A percentile compares a stretch with the other conserved stretches of the same genome.
Conservation (phyloP, 2,113 vertebrate species). For the Proteles cristata region DNA sequence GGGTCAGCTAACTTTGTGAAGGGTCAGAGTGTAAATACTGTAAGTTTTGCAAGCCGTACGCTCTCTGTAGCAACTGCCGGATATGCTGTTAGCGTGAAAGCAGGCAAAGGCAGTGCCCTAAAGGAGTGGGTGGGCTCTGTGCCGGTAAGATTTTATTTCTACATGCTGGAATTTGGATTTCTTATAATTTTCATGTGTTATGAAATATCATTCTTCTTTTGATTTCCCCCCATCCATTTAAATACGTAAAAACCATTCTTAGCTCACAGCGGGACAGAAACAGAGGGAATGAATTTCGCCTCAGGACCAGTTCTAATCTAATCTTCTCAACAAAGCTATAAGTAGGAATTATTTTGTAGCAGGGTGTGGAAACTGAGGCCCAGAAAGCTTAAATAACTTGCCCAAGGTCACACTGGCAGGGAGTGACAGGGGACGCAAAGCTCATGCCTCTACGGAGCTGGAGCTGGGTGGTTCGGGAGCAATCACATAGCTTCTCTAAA, state of each 20-base stretch:
- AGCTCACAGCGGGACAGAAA: not conserved
- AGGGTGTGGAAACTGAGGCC: not conserved
- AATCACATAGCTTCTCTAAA: not conserved
- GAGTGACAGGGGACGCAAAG: not conserved
- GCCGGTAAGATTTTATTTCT: not conserved
- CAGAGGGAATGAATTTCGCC: not conserved
- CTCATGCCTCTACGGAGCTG: not conserved
- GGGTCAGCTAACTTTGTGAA: not conserved
- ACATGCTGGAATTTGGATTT: not conserved
- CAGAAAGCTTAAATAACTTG: not conserved
- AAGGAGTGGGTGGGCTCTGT: rapidly evolving
- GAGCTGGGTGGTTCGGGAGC: not conserved
- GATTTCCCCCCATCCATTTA: not conserved
- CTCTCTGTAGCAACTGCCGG: not conserved
- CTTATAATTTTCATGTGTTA: not conserved
- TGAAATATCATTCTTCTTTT: not conserved
- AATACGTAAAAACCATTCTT: not conserved
- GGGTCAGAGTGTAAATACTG: not conserved
- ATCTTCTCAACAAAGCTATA: not conserved
- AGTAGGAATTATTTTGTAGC: not conserved
- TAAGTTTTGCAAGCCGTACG: not conserved
- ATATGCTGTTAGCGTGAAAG: not conserved
- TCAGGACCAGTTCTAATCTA: not conserved
- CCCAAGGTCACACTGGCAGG: not conserved
- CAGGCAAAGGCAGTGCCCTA: not conserved